Evolutionary conservation across 2,113 vertebrate genomes (phyloP).

Genomic region (Entelurus aequoreus): DNA sequence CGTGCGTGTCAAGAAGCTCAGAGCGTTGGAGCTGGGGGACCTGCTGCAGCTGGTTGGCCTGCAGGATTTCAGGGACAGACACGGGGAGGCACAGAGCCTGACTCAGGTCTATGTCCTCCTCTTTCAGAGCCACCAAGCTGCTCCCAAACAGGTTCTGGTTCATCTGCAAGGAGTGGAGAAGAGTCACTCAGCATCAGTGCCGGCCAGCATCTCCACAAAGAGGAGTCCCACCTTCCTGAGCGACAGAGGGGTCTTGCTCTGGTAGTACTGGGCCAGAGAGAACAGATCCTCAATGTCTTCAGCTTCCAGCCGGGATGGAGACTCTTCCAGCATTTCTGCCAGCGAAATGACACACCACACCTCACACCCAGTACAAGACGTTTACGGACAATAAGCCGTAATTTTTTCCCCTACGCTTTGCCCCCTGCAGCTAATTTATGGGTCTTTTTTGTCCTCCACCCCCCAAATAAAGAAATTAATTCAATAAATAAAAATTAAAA

Average conservation of each 20-base stretch:
- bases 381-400: too few species aligned
- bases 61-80: constrained; percentile 95
- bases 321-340: constrained; percentile 83
- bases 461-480: too few species aligned
- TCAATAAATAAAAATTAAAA: too few species aligned
- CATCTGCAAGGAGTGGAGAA: constrained; percentile 69
- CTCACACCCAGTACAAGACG: background rate
- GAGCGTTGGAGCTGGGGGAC: constrained; percentile 47
- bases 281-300: constrained; percentile 95
- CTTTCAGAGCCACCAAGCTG: constrained; percentile 90
- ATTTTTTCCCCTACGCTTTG: too few species aligned
- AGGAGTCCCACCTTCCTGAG: constrained; percentile 84
- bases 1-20: background rate
- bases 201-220: background rate
- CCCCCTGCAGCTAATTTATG: too few species aligned
- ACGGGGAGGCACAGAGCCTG: constrained; percentile 92
- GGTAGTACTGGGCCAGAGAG: constrained; percentile 93
- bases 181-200: background rate
- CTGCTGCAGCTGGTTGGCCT: constrained; percentile 94
- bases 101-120: constrained; percentile 92
- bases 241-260: constrained; percentile 93
- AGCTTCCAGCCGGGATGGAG: constrained; percentile 82
- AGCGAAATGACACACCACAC: constrained; percentile 6
- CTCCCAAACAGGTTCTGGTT: constrained; percentile 96
- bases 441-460: too few species aligned